These are phyloP conservation scores for Triplophysa siluroides DNA, from an alignment of 2,113 vertebrate species.

Conservation along the genomic window DNA sequence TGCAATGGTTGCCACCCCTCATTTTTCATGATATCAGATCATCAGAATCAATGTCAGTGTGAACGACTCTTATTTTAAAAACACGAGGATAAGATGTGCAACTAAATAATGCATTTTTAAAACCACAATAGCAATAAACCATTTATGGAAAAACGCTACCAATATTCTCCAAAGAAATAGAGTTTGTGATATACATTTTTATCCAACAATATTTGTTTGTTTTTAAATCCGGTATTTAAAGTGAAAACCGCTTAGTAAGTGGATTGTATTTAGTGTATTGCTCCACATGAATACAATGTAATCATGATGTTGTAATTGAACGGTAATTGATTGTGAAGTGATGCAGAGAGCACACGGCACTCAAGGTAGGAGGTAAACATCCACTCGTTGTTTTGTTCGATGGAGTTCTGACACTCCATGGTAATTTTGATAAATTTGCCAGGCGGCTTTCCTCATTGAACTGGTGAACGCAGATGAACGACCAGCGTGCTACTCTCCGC, in stretches of 20 bases:
- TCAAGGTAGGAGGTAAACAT: constrained; percentile 68
- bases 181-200: background rate
- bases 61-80: no score
- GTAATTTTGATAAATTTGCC: constrained; percentile 75
- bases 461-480: constrained; percentile 63
- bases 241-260: background rate
- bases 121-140: background rate
- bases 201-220: background rate
- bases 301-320: constrained; percentile 71
- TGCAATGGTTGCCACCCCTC: no score
- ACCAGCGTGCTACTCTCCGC: background rate
- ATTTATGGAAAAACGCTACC: no score
- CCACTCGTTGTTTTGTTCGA: constrained; percentile 50
- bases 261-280: background rate
- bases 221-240: background rate
- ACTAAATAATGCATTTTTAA: background rate
- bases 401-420: constrained; percentile 63
- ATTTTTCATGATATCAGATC: background rate
- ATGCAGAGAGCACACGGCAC: constrained; percentile 62
- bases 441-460: constrained; percentile 55
- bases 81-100: background rate
- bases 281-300: constrained; percentile 60
- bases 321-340: constrained; percentile 72
- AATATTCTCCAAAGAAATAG: no score
- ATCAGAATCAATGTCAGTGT: no score